Evolutionary conservation across 2,888 invertebrate genomes (phyloP).

Genomic region (Agrotis exclamationis): DNA sequence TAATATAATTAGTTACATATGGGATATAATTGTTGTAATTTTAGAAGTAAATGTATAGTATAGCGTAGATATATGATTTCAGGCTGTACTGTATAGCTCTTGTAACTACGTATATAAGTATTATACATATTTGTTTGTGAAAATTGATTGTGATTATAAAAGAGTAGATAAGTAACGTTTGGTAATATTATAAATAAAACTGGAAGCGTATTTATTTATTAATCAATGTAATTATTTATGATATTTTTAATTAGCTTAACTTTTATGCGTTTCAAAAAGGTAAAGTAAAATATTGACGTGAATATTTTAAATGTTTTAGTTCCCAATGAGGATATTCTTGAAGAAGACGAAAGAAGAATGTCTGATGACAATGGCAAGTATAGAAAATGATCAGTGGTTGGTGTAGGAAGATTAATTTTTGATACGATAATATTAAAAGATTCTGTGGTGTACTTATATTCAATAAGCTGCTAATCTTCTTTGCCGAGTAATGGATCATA

Average conservation of each 20-base stretch:
- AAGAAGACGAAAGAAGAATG: constrained; percentile 88
- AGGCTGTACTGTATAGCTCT: neutral
- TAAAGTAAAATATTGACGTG: constrained; percentile 8
- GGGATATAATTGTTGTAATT: neutral
- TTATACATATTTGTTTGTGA: neutral
- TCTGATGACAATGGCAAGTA: constrained; percentile 86
- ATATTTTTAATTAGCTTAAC: neutral
- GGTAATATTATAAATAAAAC: constrained; percentile 4
- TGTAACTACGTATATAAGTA: neutral
- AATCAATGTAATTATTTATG: neutral
- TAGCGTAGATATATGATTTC: neutral
- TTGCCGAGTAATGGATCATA: neutral
- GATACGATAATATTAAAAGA: neutral
- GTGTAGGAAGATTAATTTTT: neutral
- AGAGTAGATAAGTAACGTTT: neutral
- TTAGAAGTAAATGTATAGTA: neutral
- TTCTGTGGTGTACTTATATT: too few relatives aligned
- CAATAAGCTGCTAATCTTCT: too few relatives aligned
- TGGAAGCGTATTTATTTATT: constrained; percentile 20
- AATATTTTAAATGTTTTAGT: constrained; percentile 80
- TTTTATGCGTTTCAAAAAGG: constrained; percentile 1
- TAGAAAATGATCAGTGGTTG: constrained; percentile 2
- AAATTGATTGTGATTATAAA: constrained; percentile 13
- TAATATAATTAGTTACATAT: neutral
- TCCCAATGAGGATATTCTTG: constrained; percentile 89